phyloP scores from a whole-genome alignment of 2,113 vertebrate genomes.

The Hypocryptadius cinnamomeus region DNA sequence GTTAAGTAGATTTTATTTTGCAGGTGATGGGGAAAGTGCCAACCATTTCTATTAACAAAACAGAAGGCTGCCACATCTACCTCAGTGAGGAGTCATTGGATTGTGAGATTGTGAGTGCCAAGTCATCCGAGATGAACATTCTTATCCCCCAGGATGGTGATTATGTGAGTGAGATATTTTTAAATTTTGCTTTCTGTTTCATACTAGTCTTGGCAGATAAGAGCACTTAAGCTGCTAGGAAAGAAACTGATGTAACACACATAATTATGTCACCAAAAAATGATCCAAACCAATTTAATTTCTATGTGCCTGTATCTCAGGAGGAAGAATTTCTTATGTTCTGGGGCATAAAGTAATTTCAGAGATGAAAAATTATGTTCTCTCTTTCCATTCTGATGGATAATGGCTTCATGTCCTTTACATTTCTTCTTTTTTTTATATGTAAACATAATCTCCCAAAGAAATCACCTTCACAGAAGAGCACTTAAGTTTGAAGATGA shows the following conservation, averaged over 20 bases:
- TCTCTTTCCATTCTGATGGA: not conserved
- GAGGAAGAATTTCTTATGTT: not conserved
- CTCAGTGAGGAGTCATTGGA: conserved; percentile 84
- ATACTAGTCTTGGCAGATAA: not conserved
- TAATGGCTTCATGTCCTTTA: not conserved
- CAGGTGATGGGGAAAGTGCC: conserved; percentile 93
- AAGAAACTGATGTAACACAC: not conserved
- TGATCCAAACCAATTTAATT: not conserved
- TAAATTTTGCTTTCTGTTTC: not conserved
- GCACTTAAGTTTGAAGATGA: not conserved
- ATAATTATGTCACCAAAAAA: not conserved
- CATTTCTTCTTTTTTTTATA: not conserved
- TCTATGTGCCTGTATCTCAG: not conserved
- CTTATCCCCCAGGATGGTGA: conserved; percentile 86
- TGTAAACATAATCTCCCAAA: not conserved
- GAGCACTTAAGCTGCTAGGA: not conserved
- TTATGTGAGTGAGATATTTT: conserved; percentile 80
- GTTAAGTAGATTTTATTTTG: not conserved
- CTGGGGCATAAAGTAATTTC: not conserved
- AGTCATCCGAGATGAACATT: conserved; percentile 97
- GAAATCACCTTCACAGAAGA: not conserved
- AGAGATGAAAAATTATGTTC: not conserved
- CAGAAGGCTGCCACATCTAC: conserved; percentile 96
- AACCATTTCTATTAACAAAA: conserved; percentile 97
- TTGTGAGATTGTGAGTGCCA: conserved; percentile 95